phyloP scores from a whole-genome alignment of 2,888 invertebrate genomes.

The Metopia argyrocephala region DNA sequence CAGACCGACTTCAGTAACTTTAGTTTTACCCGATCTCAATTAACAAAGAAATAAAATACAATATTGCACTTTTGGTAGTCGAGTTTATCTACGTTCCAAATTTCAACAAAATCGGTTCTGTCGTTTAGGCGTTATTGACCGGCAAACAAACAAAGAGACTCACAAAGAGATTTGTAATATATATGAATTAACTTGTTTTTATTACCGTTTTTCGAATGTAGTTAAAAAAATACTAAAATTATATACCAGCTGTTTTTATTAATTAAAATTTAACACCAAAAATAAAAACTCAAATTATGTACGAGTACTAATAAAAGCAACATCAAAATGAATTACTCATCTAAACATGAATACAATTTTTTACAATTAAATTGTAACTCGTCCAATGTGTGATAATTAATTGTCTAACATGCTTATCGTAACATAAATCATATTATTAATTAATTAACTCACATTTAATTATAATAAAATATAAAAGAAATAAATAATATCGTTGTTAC shows the following conservation, averaged over 20 bases:
- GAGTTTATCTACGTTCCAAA: too few relatives aligned
- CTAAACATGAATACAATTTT: conserved; percentile 26
- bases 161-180: too few relatives aligned
- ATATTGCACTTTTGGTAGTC: too few relatives aligned
- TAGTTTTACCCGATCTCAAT: too few relatives aligned
- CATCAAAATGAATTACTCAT: conserved; percentile 25
- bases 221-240: too few relatives aligned
- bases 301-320: neutral
- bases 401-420: conserved; percentile 52
- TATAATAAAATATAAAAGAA: conserved; percentile 38
- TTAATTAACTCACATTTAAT: conserved; percentile 44
- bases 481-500: conserved; percentile 19
- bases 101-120: too few relatives aligned
- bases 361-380: conserved; percentile 11
- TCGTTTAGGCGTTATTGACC: too few relatives aligned
- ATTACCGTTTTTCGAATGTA: too few relatives aligned
- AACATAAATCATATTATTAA: conserved; percentile 55
- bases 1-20: too few relatives aligned
- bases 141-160: too few relatives aligned
- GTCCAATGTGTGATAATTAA: conserved; percentile 34
- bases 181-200: too few relatives aligned
- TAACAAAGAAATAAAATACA: too few relatives aligned
- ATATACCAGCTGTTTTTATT: neutral
- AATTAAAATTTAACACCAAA: conserved; percentile 37
- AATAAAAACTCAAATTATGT: neutral